Evolutionary conservation across 2,797 vertebrate genomes (phyloP).

Genomic region (Uromys caudimaculatus): DNA sequence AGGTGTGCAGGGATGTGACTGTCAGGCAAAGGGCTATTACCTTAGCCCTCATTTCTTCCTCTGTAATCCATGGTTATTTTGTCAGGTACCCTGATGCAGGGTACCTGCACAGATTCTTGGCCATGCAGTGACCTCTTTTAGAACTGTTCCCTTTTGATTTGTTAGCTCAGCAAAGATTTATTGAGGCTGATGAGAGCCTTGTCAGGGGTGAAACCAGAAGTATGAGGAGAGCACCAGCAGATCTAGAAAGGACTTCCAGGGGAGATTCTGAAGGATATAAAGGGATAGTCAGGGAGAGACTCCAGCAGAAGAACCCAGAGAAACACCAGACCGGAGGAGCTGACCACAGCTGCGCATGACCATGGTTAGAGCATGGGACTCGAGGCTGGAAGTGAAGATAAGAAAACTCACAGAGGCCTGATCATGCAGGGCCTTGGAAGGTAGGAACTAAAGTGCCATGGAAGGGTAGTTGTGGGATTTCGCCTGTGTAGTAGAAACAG

Average conservation of each 20-base stretch:
- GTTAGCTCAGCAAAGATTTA: neutral
- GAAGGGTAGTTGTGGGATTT: neutral
- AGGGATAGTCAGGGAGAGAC: neutral
- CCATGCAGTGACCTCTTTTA: neutral
- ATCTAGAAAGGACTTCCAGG: neutral
- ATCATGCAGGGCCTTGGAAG: neutral
- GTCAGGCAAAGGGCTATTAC: neutral
- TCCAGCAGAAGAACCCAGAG: neutral
- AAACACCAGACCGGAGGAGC: neutral
- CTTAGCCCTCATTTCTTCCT: slow-evolving; percentile 33
- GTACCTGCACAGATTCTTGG: neutral
- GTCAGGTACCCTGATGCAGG: neutral
- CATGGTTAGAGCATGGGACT: neutral
- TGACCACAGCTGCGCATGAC: neutral
- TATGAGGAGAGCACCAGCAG: neutral
- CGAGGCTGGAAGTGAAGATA: neutral
- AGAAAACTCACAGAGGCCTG: neutral
- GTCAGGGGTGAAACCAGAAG: neutral
- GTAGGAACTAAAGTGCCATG: neutral
- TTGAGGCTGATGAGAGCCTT: neutral
- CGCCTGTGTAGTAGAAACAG: neutral
- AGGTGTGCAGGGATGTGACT: neutral
- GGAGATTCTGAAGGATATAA: neutral
- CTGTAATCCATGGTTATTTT: neutral
- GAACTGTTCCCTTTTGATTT: neutral